Base-by-base conservation (phyloP, 1,140 invertebrate species). In the Anagrus nilaparvatae region DNA sequence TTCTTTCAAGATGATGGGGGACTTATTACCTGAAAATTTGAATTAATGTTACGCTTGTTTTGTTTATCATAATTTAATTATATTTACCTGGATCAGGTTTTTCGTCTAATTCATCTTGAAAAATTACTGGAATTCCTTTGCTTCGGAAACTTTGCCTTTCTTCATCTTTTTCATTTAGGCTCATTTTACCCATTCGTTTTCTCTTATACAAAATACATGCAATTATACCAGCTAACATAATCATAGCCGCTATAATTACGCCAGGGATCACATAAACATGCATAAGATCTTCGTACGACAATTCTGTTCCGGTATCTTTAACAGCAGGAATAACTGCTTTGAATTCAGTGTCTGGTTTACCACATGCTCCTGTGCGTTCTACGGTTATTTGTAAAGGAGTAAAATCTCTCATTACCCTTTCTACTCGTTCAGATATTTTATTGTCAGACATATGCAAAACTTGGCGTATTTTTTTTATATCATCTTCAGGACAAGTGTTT, bases 111-210 rank as follows among this genome's bases (percentile, higher is more conserved):
- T 97, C 92, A 65, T 97, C 90, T 61, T 84, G 83, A 63, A 96
- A 94, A 50, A 96, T 96, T 5, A 95, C 87, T 1, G 92, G 92
- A 52, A 93, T 87, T 31, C 88, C 88, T 66, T 91, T 93, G 48
- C 81, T 88, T 7, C 87, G 75, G 66, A 91, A 93, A 37, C 74
- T 82, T 63, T 81, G 79, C 32, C 82, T 72, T 52, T 84, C 83
- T 52, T 87, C 84, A 48, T 87, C 84, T 49, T 85, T 58, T 65
- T 78, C 66, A 69, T 77, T 66, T 35, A 84, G 69, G 51, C 78
- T 81, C 77, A 85, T 82, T 60, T 87, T 87, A 1, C 82, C 87
- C 43, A 84, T 89, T 19, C 84, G 73, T 45, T 83, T 77, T 55
- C 84, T 75, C 47, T 84, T 74, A 59, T 95, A 93, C 12, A 96